phyloP scores from a whole-genome alignment of 1,140 invertebrate genomes.

The Listronotus bonariensis region DNA sequence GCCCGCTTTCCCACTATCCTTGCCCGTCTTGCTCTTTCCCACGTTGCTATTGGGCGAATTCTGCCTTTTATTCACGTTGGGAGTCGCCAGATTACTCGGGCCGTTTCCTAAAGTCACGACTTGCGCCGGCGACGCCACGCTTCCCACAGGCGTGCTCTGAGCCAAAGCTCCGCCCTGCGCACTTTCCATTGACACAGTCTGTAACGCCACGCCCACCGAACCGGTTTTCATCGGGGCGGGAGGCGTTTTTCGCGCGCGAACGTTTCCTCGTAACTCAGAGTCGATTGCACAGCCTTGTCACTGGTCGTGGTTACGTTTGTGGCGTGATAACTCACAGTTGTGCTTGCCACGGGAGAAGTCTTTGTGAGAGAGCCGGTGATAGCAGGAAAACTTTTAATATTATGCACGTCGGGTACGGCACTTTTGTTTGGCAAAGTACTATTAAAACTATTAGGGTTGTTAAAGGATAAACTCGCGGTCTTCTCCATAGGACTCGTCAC shows the following conservation, averaged over 20 bases:
- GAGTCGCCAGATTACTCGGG: constrained; percentile 1
- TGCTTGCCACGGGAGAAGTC: constrained; percentile 4
- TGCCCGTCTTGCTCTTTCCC: constrained; percentile 3
- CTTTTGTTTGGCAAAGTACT: constrained; percentile 6
- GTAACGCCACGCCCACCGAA: neutral
- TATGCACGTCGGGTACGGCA: constrained; percentile 42
- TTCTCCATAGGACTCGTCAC: neutral
- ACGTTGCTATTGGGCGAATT: constrained; percentile 6
- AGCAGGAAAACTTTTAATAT: constrained; percentile 44
- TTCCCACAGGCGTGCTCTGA: constrained; percentile 7
- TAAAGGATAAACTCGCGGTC: neutral
- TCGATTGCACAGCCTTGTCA: constrained; percentile 37
- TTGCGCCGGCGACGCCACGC: too few species aligned
- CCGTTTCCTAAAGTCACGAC: neutral
- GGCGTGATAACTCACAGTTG: constrained; percentile 3
- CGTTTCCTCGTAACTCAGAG: constrained; percentile 22
- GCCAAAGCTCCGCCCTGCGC: neutral
- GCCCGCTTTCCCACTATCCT: constrained; percentile 17
- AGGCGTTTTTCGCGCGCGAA: constrained; percentile 24
- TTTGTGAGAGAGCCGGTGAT: constrained; percentile 29
- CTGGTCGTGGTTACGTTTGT: constrained; percentile 7
- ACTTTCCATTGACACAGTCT: constrained; percentile 1
- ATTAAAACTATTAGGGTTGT: constrained; percentile 2
- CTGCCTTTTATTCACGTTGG: constrained; percentile 11
- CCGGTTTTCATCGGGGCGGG: neutral